Conservation (phyloP, 2,888 invertebrate genomes). For the Nomada lathburiana region DNA sequence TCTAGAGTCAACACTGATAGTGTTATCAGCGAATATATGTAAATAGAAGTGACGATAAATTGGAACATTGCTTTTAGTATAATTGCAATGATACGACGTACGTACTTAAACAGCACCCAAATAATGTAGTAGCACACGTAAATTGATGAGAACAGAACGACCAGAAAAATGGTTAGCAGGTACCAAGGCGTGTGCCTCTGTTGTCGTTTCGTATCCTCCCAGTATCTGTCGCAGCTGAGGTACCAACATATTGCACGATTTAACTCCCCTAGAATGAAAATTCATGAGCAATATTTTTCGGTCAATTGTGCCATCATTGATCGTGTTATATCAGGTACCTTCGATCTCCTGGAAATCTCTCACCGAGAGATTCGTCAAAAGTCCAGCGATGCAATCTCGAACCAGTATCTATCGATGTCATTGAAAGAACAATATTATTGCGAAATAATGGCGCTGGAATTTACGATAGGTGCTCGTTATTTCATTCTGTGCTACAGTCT, state of each 20-base stretch:
- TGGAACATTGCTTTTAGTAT: no score
- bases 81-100: constrained; percentile 20
- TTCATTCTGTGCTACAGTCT: constrained; percentile 12
- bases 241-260: constrained; percentile 96
- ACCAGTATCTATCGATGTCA: constrained; percentile 87
- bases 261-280: constrained; percentile 89
- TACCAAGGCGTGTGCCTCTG: constrained; percentile 94
- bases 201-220: constrained; percentile 92
- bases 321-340: constrained; percentile 85
- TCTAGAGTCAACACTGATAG: background rate
- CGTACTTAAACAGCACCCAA: constrained; percentile 95
- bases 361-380: constrained; percentile 91
- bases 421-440: constrained; percentile 21
- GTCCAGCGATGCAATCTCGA: constrained; percentile 92
- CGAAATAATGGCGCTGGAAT: background rate
- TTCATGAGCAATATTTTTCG: background rate
- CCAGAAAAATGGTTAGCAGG: constrained; percentile 90
- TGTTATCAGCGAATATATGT: background rate
- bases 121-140: constrained; percentile 96
- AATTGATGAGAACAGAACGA: constrained; percentile 92
- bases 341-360: constrained; percentile 95
- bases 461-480: background rate
- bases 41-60: background rate
- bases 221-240: constrained; percentile 95
- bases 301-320: background rate